phyloP scores from a whole-genome alignment of 2,888 invertebrate genomes.

The Ecdyonurus torrentis region DNA sequence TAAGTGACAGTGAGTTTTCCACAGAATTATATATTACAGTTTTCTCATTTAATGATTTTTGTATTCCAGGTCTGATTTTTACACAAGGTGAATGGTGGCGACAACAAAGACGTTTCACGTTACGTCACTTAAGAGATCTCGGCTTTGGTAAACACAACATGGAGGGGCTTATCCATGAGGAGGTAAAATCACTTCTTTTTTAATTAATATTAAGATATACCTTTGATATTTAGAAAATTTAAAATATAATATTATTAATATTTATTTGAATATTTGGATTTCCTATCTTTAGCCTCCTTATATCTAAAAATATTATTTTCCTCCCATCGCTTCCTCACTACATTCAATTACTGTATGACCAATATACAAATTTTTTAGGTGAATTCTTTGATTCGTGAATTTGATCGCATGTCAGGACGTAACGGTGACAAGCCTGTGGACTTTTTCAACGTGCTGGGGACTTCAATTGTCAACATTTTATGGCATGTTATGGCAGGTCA shows the following conservation, averaged over 20 bases:
- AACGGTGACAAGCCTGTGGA: not conserved
- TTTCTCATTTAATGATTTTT: not conserved
- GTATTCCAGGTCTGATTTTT: constrained; percentile 1
- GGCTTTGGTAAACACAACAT: not conserved
- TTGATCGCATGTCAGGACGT: not conserved
- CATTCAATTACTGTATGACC: not conserved
- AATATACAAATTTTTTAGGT: no score
- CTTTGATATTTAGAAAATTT: no score
- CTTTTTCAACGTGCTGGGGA: constrained; percentile 10
- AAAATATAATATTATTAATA: no score
- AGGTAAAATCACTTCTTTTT: no score
- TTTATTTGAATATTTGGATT: no score
- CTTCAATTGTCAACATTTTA: constrained; percentile 15
- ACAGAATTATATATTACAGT: not conserved
- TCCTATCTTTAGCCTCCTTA: no score
- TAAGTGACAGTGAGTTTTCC: not conserved
- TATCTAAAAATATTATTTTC: no score
- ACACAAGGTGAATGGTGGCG: constrained; percentile 2
- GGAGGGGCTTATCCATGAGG: constrained; percentile 2
- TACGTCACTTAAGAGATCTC: constrained; percentile 1
- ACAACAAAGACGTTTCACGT: constrained; percentile 1
- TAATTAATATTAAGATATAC: no score
- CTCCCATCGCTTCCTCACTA: not conserved
- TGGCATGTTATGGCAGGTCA: constrained; percentile 15
- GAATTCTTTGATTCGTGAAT: not conserved